Base-by-base conservation (phyloP, 1,140 invertebrate species). In the Stegodyphus mimosarum region DNA sequence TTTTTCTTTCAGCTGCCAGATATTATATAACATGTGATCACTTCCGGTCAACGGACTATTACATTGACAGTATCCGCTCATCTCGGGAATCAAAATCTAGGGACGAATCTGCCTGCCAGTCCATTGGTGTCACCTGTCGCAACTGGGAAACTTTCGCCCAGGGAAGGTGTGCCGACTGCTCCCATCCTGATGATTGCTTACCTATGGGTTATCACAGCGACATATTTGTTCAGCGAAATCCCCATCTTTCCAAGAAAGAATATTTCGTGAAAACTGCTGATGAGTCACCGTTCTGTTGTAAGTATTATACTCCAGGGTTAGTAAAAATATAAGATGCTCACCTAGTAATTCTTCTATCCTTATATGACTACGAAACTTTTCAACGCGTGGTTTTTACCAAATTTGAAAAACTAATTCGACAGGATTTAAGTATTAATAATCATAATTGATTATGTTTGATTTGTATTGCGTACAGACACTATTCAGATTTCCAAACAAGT, bases 231-330 rank as follows among this genome's bases (percentile, higher is more conserved):
- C 48, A 71, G 6, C 52, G 70, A 88, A 63, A 91, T n/a, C 92
- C 92, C 87, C 92, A 93, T 89, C 51, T 17, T 7, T 7, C 60
- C 2, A 64, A 64, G 6, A 95, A 94, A 89, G 95, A 95, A 89
- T 96, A 93, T 89, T 84, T 66, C 10, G 92, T 96, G 48, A 92
- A 93, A 17, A 96, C 95, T 11, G 94, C 94, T 33, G 94, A 94
- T 86, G 94, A 95, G 49, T 92, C 92, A 87, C 95, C 95, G 7
- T 96, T 93, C 90, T 96, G 95, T 88, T 93, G 95, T 96, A 91
- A 93, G 94, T 93, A 15, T 10, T 13, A 60, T 60, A 3, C 33
- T 3, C 33, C 33, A 33, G 33, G 3, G 33, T 33, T 33, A 33
- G 33, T 33, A 33, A 33, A 33, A 33, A 1, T 33, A 33, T 33